phyloP scores from a whole-genome alignment of 2,113 vertebrate species.

The Pollimyrus isidori region DNA sequence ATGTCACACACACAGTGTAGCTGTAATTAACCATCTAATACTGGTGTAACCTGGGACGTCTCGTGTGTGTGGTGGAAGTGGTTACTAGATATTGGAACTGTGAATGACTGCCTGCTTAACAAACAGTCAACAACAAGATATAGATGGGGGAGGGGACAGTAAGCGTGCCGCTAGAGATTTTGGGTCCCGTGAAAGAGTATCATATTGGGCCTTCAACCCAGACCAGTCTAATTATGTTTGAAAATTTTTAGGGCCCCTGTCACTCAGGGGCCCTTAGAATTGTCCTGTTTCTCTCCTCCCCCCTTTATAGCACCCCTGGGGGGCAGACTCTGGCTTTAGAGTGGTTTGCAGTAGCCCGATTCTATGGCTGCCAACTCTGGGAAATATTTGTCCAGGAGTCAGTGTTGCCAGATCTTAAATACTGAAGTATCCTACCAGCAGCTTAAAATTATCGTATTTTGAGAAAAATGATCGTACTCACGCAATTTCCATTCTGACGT shows the following conservation, averaged over 20 bases:
- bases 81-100: not conserved
- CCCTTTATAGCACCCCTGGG: not conserved
- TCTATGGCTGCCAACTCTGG: not conserved
- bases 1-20: not conserved
- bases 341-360: not conserved
- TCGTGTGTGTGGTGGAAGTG: not conserved
- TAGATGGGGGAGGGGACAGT: not conserved
- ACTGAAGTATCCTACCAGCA: no score
- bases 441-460: no score
- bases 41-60: not conserved
- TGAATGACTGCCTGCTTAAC: not conserved
- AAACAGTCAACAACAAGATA: not conserved
- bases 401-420: no score
- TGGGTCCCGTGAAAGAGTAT: no score
- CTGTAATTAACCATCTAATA: not conserved
- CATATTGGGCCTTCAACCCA: no score
- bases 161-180: not conserved
- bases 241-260: not conserved
- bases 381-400: not conserved
- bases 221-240: no score
- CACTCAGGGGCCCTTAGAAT: not conserved
- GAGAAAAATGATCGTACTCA: no score
- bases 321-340: not conserved
- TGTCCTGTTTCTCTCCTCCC: no score
- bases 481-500: no score